phyloP scores from a whole-genome alignment of 2,113 vertebrate species.

The Vidua chalybeata region DNA sequence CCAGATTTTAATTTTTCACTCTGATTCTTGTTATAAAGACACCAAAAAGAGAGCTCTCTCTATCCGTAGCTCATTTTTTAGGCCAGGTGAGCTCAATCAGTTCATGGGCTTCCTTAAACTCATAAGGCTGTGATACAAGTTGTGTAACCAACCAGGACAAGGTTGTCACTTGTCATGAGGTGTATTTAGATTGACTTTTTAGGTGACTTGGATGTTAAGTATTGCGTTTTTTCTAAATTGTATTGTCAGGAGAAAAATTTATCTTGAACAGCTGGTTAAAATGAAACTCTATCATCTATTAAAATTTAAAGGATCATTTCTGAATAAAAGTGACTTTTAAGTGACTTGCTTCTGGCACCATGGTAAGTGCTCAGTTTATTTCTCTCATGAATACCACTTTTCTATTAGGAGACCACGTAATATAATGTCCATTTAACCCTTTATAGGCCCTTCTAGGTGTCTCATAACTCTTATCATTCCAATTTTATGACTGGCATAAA shows the following conservation, averaged over 20 bases:
- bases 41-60: not conserved
- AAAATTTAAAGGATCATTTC: slow-evolving; percentile 2
- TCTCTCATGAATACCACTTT: not conserved
- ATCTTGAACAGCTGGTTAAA: not conserved
- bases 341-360: not conserved
- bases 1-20: slow-evolving; percentile 37
- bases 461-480: not conserved
- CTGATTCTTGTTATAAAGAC: not conserved
- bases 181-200: slow-evolving; percentile 54
- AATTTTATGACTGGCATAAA: not conserved
- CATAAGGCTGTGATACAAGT: not conserved
- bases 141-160: slow-evolving; percentile 51
- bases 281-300: slow-evolving; percentile 17
- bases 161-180: slow-evolving; percentile 34
- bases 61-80: not conserved
- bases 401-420: not conserved
- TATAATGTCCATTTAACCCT: slow-evolving; percentile 15
- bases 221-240: not conserved
- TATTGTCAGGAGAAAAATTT: slow-evolving; percentile 45
- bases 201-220: not conserved
- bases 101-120: slow-evolving; percentile 1
- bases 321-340: slow-evolving; percentile 53
- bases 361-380: slow-evolving; percentile 2
- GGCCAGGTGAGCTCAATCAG: not conserved
- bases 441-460: not conserved